A percentile compares a stretch with the other conserved stretches of the same genome.
Evolutionary conservation across 2,888 invertebrate species (phyloP).

Genomic region (Cremastinae sp.): DNA sequence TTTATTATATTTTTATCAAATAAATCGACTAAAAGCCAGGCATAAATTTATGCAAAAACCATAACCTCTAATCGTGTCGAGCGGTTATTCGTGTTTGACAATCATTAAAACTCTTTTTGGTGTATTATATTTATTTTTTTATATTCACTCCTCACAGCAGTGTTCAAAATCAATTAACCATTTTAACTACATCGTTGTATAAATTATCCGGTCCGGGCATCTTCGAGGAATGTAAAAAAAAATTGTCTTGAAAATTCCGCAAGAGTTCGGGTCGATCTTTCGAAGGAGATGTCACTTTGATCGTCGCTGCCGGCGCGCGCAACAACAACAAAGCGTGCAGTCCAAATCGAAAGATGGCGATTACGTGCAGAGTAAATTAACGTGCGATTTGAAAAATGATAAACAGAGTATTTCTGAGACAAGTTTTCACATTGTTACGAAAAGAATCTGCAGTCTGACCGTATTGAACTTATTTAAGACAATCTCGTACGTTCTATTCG

Average conservation of each 20-base stretch:
- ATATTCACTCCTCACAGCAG: not conserved
- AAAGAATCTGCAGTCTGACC: not conserved
- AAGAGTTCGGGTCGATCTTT: too few species aligned
- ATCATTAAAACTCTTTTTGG: not conserved
- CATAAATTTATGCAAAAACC: slow-evolving; percentile 53
- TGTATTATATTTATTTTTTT: slow-evolving; percentile 7
- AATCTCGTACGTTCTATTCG: slow-evolving; percentile 14
- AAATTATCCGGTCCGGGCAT: too few species aligned
- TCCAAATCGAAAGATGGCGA: slow-evolving; percentile 28
- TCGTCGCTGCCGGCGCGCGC: slow-evolving; percentile 39
- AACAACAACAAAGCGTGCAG: slow-evolving; percentile 26
- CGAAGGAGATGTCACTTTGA: too few species aligned
- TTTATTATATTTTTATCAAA: not conserved
- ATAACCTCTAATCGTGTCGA: slow-evolving; percentile 53
- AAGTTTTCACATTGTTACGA: not conserved
- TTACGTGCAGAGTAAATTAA: slow-evolving; percentile 15
- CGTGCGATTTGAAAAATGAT: slow-evolving; percentile 21
- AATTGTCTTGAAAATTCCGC: too few species aligned
- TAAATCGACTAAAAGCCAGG: slow-evolving; percentile 52
- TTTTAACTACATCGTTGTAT: too few species aligned
- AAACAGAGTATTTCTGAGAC: not conserved
- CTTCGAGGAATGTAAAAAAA: too few species aligned
- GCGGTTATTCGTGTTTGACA: slow-evolving; percentile 27
- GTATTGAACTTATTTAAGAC: not conserved
- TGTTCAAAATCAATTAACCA: too few species aligned